A percentile compares a stretch with the other conserved stretches of the same genome.
These are phyloP conservation scores for Hesperia comma DNA, from an alignment of 2,888 invertebrate species.

Conservation along the genomic window DNA sequence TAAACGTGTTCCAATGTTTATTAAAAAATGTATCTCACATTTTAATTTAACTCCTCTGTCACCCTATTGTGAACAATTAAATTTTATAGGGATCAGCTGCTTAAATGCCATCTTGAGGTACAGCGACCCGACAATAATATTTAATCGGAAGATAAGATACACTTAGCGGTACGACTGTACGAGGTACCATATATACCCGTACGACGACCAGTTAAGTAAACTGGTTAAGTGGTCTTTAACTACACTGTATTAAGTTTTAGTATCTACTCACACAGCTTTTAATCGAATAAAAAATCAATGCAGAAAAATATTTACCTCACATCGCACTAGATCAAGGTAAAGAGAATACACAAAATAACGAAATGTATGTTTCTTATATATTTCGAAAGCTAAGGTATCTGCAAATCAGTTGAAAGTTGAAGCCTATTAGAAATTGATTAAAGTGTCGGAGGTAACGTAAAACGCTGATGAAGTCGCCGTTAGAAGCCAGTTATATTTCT, in stretches of 20 bases:
- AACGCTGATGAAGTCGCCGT: not conserved
- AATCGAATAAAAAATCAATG: no score
- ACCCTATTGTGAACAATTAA: slow-evolving; percentile 31
- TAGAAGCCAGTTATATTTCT: slow-evolving; percentile 7
- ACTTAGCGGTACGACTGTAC: not conserved
- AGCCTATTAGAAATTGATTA: not conserved
- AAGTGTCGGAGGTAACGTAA: not conserved
- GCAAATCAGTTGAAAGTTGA: not conserved
- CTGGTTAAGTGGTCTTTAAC: not conserved
- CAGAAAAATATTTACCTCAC: no score
- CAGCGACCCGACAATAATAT: slow-evolving; percentile 14
- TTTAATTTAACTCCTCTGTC: slow-evolving; percentile 33
- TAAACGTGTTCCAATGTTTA: slow-evolving; percentile 50
- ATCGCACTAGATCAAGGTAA: no score
- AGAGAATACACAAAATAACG: no score
- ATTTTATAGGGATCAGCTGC: slow-evolving; percentile 31
- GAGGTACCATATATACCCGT: not conserved
- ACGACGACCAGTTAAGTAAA: not conserved
- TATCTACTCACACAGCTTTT: no score
- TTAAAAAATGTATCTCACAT: slow-evolving; percentile 36
- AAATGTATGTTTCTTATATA: not conserved
- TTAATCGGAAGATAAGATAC: slow-evolving; percentile 29
- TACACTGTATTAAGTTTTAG: no score
- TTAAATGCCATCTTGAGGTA: slow-evolving; percentile 22
- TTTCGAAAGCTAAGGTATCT: not conserved